phyloP scores from a whole-genome alignment of 2,113 vertebrate species.

The Alligator sinensis region DNA sequence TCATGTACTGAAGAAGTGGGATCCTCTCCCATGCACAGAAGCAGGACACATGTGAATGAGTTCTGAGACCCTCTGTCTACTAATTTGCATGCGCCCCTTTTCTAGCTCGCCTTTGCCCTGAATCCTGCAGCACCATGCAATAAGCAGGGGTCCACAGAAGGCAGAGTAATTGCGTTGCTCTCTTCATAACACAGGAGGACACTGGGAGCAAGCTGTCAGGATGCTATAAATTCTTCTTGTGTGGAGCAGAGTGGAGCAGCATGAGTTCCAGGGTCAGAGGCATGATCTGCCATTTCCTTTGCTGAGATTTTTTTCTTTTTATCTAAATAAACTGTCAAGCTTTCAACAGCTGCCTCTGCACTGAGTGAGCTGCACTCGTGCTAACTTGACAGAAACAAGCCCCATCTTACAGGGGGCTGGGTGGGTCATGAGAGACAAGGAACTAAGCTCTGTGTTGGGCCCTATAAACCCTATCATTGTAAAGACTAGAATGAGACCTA shows the following conservation, averaged over 20 bases:
- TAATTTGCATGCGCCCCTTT: no score
- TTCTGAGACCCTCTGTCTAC: not conserved
- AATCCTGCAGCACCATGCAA: no score
- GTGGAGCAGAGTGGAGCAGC: not conserved
- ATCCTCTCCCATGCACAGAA: not conserved
- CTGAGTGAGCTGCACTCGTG: fast-evolving
- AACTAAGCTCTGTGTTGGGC: not conserved
- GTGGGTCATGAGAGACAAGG: not conserved
- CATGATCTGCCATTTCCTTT: not conserved
- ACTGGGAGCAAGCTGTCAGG: not conserved
- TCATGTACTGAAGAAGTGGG: not conserved
- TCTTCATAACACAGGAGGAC: not conserved
- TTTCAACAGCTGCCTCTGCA: not conserved
- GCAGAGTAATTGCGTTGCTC: not conserved
- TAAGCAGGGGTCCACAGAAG: not conserved
- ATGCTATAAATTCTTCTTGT: not conserved
- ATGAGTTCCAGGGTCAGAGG: not conserved
- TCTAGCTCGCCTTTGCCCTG: not conserved
- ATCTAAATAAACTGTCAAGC: not conserved
- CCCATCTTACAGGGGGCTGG: not conserved
- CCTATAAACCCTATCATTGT: not conserved
- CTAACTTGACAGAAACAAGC: fast-evolving
- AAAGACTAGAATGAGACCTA: not conserved
- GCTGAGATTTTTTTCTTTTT: not conserved
- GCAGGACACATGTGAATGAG: not conserved